Evolutionary conservation across 53 echinoderm and acorn worm species (phyloP), one percentile per base, ranked within the genome.

Genomic region (Arbacia lixula): DNA sequence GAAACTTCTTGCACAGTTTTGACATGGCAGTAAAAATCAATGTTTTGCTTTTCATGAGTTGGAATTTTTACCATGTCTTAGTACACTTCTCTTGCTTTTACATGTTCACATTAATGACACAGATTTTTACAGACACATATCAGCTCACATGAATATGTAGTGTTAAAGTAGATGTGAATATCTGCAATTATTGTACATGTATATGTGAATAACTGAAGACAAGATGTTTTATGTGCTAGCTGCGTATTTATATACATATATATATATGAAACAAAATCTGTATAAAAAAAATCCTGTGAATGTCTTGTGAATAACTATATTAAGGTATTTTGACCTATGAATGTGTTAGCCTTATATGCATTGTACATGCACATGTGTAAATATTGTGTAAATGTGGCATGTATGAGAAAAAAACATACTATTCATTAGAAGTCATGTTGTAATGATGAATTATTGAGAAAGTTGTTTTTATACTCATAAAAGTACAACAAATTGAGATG

Each of bases 321-420:
- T 63, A 61, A 14, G 37, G 38, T 56, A 22, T 76, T 76, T 60
- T 46, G 12, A 20, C 33, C 64, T 41, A 46, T 81, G 26, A 11
- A 24, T 76, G 35, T 56, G 55, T 36, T 57, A 63, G 62, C 64
- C 64, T 63, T 63, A 61, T 42, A 43, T 30, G 46, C 64, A 43
- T 81, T 81, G 82, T 81, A 81, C 82, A 81, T 81, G 82, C 82
- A 38, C 64, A 64, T 46, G 82, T 81, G 82, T 81, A 81, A 63
- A 81, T 81, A 81, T 63, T 61, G 37, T 81, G 63, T 62, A 78
- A 81, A 77, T 36, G 34, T 64, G 63, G 64, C 82, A 63, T 81
- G 82, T 81, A 81, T 31, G 19, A 64, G 36, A 49, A 29, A 50
- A 52, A 40, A 69, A 69, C 10, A 34, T 11, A 16, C 21, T 56